Base-by-base conservation (phyloP, 2,888 invertebrate species). In the Encarsia formosa region DNA sequence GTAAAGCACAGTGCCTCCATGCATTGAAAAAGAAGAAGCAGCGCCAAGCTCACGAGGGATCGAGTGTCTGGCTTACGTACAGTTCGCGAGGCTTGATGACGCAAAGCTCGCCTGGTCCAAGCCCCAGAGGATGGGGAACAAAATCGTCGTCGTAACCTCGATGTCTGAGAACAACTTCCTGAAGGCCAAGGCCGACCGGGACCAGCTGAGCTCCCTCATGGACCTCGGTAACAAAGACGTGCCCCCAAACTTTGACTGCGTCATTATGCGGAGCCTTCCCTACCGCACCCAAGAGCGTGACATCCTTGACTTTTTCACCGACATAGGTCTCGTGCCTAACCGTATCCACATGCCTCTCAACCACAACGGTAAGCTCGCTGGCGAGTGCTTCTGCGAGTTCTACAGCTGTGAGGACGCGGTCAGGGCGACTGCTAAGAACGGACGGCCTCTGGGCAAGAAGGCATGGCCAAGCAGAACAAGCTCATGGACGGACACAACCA, bases 311-410 rank as follows among this genome's bases (percentile, higher is more conserved):
- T 91, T 91, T 67, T 85, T 92, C 63, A 80, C 86, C 0, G 86
- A 88, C 59, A 83, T 87, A 22, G 86, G 86, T 26, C 79, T 91
- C 15, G 83, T 85, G 5, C 90, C 91, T 0, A 80, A 81, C 15
- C 83, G 60, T 6, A 87, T 91, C 56, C 89, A 91, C 68, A 81
- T 91, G 59, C 80, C 92, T 76, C 77, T 83, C 38, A 88, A 87
- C 65, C 75, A 81, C 11, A 78, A 79, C 55, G 85, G 86, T 0
- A 79, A 84, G 65, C 87, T 88, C 0, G 82, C 86, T 0, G 93
- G 94, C 1, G 88, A 91, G 67, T 91, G 91, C 41, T 91, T 88
- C 72, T 89, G 93, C 64, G 93, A 95, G 69, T 94, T 96, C 69
- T 77, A 80, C 15, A 81, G 79, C 20, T 63, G 76, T 2, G 82